Base-by-base conservation (phyloP, 2,797 vertebrate species). In the Megaceryle alcyon region DNA sequence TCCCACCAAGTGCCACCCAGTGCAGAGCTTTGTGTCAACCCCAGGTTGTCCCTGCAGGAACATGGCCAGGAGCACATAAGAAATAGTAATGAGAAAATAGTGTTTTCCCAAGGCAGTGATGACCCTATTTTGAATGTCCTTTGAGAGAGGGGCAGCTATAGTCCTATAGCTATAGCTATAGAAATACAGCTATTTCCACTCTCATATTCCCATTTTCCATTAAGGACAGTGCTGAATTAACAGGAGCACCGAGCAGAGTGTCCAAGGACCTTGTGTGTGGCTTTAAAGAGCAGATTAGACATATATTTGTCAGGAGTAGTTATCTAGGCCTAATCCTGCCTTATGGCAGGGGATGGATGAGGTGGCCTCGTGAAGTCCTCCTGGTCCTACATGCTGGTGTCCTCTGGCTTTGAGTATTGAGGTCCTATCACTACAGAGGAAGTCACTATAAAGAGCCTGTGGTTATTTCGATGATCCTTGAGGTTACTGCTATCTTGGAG, bases 1-100 rank as follows among this genome's bases (percentile, higher is more conserved):
- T 82, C 41, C 79, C 51, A 46, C 20, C 37, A 60, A 64, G 20
- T 15, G 7, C 31, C 57, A 49, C 33, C n/a, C 54, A 84, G 48
- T 0, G 0, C 23, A 57, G 64, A 63, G 17, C 16, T 70, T 49
- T 0, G 0, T 46, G 68, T 7, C 14, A 0, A 8, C 15, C 12
- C 46, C 1, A 1, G 14, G 10, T 3, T 93, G 57, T 69, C 19
- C 26, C 22, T 1, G 0, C 31, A 56, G 82, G 13, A 68, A 43
- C 0, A 0, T 13, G 48, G 7, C 19, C 71, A 89, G 54, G 7
- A 93, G 4, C 17, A 73, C 5, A 9, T 8, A 39, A 44, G 65
- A 66, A 66, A 53, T 5, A 3, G 1, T 25, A 7, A 12, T 35
- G 35, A 10, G 7, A 60, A 60, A 82, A 84, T 0, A 5, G 5